These are phyloP conservation scores for Umimayanthus kanabou DNA, from an alignment of 92 coral and sea anemone genomes.

Conservation along the genomic window DNA sequence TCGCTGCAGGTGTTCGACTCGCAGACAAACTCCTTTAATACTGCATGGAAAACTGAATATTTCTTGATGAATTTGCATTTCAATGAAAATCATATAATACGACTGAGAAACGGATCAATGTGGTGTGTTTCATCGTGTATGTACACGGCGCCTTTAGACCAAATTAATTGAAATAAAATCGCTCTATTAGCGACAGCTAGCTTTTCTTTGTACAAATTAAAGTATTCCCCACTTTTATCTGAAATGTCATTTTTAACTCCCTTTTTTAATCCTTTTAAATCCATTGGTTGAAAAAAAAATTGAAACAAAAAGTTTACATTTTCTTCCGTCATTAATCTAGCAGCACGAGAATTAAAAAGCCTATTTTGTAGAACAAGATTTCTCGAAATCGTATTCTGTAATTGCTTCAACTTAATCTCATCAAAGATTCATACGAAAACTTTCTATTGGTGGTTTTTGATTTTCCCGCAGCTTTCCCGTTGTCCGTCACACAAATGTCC, in stretches of 20 bases:
- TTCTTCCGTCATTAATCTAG: neutral
- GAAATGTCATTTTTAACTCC: neutral
- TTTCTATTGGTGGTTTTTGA: conserved; percentile 7
- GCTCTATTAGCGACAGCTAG: neutral
- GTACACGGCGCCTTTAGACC: neutral
- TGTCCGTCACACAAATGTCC: conserved; percentile 6
- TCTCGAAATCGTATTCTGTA: neutral
- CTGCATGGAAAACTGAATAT: conserved; percentile 25
- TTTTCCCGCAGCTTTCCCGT: neutral
- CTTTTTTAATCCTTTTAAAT: neutral
- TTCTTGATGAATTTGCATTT: conserved; percentile 10
- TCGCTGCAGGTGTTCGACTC: neutral
- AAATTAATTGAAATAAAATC: neutral
- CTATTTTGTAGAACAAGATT: neutral
- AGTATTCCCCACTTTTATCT: neutral
- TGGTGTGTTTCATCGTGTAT: neutral
- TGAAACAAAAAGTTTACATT: neutral
- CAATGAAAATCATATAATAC: neutral
- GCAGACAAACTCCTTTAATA: conserved; percentile 32
- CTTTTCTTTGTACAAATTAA: neutral
- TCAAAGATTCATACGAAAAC: conserved; percentile 30
- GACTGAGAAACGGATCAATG: neutral
- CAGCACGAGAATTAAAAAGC: neutral
- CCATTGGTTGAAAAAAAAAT: neutral
- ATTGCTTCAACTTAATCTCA: conserved; percentile 21